Evolutionary conservation across 2,888 invertebrate genomes (phyloP), one percentile per base, ranked within the genome.

Genomic region (Pseudanteris insignis): DNA sequence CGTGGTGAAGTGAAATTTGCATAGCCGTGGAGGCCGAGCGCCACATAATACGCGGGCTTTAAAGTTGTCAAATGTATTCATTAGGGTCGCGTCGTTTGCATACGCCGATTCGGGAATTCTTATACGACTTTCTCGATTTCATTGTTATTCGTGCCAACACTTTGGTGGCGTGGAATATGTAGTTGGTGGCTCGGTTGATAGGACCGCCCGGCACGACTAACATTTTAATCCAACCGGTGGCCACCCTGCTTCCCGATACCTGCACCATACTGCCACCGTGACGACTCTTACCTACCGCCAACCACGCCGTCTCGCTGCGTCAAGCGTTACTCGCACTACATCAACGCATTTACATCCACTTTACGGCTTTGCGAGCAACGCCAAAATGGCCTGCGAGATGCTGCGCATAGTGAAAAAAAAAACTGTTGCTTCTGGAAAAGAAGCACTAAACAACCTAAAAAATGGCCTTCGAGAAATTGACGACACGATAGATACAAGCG

Each of bases 201-300:
- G 72, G 75, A 74, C 73, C 74, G 74, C 75, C 74, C 71, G 73
- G 70, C 67, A 75, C 71, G 74, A 76, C 71, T 72, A 74, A 76
- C 75, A 75, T 74, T 76, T 76, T 76, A 76, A 75, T 76, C 74
- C 69, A 67, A 65, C 68, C 65, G 58, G 62, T 61, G 67, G 67
- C 69, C 68, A 68, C 68, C 68, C 65, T 67, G 67, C 66, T 67
- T 64, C 51, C 54, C 46, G 55, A 59, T 63, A 63, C 62, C 57
- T 61, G 50, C 18, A 44, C 60, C 63, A 37, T 62, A 60, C 58
- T 54, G 59, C 64, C 62, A 57, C 59, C 47, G 61, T 58, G 60
- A 64, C 64, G 57, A 55, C 64, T 64, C 55, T 47, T 63, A 62
- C 64, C 60, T 53, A 58, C 66, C 65, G 51, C 51, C 47, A 51